Evolutionary conservation across 1,140 invertebrate genomes (phyloP).

Genomic region (Tetramorium parvispinum): DNA sequence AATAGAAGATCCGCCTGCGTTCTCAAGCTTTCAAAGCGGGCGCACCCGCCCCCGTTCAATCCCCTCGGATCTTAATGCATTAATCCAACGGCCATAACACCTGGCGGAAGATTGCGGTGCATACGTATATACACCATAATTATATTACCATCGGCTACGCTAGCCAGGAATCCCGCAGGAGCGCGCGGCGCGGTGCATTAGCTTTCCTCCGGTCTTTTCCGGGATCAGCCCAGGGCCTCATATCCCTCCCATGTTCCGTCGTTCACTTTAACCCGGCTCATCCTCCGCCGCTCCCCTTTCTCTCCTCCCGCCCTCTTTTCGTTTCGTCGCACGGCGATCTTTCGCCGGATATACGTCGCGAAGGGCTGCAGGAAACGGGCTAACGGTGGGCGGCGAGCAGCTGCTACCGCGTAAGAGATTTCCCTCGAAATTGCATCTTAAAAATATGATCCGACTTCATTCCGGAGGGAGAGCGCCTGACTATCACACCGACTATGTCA

Average conservation of each 20-base stretch:
- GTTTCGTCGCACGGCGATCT: conserved; percentile 56
- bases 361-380: conserved; percentile 52
- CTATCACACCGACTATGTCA: conserved; percentile 50
- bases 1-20: neutral
- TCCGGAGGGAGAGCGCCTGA: conserved; percentile 48
- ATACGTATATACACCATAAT: conserved; percentile 24
- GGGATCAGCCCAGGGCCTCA: neutral
- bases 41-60: neutral
- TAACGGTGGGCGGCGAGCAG: conserved; percentile 68
- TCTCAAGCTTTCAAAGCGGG: neutral
- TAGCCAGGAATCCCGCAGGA: conserved; percentile 29
- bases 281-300: neutral
- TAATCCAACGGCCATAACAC: conserved; percentile 36
- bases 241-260: conserved; percentile 30
- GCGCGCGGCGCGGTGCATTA: conserved; percentile 24
- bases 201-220: conserved; percentile 36
- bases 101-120: conserved; percentile 32
- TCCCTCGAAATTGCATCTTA: conserved; percentile 83
- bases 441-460: conserved; percentile 83
- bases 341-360: conserved; percentile 63
- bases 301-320: conserved; percentile 27
- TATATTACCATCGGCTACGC: conserved; percentile 51
- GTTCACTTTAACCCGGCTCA: conserved; percentile 61
- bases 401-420: conserved; percentile 80
- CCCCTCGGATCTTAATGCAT: conserved; percentile 4